These are phyloP conservation scores for Corythaixoides concolor DNA, from an alignment of 2,113 vertebrate species.

Conservation along the genomic window DNA sequence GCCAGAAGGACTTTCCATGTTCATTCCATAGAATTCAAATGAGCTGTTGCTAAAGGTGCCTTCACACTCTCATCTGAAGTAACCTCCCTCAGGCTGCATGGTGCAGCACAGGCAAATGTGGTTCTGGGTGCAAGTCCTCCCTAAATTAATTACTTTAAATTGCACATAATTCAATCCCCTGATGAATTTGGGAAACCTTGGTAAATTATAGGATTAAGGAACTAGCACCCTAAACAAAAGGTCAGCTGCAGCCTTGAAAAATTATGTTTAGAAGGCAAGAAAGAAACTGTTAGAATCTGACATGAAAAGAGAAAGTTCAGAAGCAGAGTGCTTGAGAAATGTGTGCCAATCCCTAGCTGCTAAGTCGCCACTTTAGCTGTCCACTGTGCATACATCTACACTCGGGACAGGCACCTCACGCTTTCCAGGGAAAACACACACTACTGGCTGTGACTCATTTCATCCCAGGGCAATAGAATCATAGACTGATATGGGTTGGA, in stretches of 20 bases:
- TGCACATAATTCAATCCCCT: neutral
- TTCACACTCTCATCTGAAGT: neutral
- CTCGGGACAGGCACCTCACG: neutral
- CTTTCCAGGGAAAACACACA: neutral
- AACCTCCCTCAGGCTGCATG: neutral
- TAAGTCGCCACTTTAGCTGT: neutral
- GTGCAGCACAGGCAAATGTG: neutral
- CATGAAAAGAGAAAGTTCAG: neutral
- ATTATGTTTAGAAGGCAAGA: neutral
- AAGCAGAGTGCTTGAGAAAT: neutral
- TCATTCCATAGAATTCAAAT: neutral
- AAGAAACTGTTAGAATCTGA: neutral
- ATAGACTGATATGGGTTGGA: no score
- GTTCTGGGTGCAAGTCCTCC: neutral
- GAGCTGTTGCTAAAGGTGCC: neutral
- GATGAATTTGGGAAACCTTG: neutral
- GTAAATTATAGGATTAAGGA: neutral
- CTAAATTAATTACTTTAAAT: neutral
- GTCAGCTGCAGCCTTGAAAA: neutral
- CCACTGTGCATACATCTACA: rapidly evolving
- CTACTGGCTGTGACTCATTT: neutral
- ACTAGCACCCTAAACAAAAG: neutral
- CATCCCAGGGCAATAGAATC: neutral
- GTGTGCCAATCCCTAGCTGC: neutral
- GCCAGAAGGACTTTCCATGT: neutral